Percentiles rank a stretch among this genome's conserved stretches.
phyloP scores from a whole-genome alignment of 2,888 invertebrate genomes.

The Epirrhoe tristata region DNA sequence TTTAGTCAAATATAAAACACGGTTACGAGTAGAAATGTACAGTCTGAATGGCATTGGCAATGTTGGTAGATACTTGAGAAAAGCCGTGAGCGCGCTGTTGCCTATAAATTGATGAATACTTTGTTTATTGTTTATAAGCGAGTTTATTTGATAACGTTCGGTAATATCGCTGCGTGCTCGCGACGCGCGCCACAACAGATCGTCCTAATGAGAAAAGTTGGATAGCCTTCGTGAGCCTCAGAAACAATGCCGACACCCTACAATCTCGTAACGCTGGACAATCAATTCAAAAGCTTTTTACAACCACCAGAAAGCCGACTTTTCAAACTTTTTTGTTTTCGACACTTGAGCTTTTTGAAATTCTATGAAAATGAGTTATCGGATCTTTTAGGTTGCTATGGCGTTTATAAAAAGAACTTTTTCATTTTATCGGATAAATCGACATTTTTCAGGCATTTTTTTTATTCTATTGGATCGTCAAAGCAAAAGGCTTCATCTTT shows the following conservation, averaged over 20 bases:
- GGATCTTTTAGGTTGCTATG: slow-evolving; percentile 46
- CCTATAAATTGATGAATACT: slow-evolving; percentile 13
- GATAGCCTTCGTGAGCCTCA: slow-evolving; percentile 69
- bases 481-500: neutral
- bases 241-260: slow-evolving; percentile 76
- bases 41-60: too few species aligned
- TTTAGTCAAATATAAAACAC: too few species aligned
- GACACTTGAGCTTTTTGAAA: slow-evolving; percentile 60
- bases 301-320: slow-evolving; percentile 54
- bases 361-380: slow-evolving; percentile 59
- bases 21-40: too few species aligned
- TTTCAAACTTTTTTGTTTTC: slow-evolving; percentile 64
- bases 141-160: slow-evolving; percentile 50
- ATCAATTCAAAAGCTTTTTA: slow-evolving; percentile 80
- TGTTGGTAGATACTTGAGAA: too few species aligned
- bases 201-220: slow-evolving; percentile 82
- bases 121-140: slow-evolving; percentile 29
- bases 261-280: slow-evolving; percentile 78
- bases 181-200: slow-evolving; percentile 70
- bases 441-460: slow-evolving; percentile 26
- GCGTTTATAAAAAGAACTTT: slow-evolving; percentile 27
- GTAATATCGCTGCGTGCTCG: slow-evolving; percentile 65
- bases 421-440: slow-evolving; percentile 29
- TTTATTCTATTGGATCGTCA: slow-evolving; percentile 13
- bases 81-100: neutral